These are phyloP conservation scores for Polypterus bichir DNA, from an alignment of 2,113 vertebrate genomes.

Conservation along the genomic window DNA sequence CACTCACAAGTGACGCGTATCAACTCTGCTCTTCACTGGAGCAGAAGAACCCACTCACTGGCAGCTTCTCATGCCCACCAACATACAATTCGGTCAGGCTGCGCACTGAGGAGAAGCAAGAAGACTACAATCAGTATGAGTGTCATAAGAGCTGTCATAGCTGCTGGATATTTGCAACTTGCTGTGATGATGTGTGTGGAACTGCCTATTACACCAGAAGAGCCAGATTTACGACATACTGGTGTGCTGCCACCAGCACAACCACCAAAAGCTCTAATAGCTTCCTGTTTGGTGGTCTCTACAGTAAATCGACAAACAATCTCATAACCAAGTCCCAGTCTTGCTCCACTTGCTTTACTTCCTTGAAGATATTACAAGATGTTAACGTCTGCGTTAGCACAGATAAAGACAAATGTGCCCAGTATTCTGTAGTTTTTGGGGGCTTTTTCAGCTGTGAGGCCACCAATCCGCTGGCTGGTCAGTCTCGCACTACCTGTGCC, in stretches of 20 bases:
- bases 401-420: no score
- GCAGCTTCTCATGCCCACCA: slow-evolving; percentile 49
- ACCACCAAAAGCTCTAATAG: no score
- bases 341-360: no score
- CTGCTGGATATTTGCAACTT: slow-evolving; percentile 30
- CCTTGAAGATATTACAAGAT: no score
- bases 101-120: slow-evolving; percentile 51
- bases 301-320: no score
- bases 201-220: slow-evolving; percentile 48
- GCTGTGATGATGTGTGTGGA: slow-evolving; percentile 47
- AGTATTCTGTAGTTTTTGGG: no score
- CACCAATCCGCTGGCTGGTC: no score
- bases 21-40: slow-evolving; percentile 46
- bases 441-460: no score
- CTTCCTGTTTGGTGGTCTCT: no score
- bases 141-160: slow-evolving; percentile 31
- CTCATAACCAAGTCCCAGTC: no score
- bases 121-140: slow-evolving; percentile 52
- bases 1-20: slow-evolving; percentile 24
- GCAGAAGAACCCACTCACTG: slow-evolving; percentile 67
- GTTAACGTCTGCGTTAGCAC: no score
- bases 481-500: no score
- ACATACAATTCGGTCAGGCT: slow-evolving; percentile 45
- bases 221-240: slow-evolving; percentile 57
- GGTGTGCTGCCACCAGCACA: slow-evolving; percentile 42